phyloP scores from a whole-genome alignment of 1,140 invertebrate species.

The Lucilia sericata region DNA sequence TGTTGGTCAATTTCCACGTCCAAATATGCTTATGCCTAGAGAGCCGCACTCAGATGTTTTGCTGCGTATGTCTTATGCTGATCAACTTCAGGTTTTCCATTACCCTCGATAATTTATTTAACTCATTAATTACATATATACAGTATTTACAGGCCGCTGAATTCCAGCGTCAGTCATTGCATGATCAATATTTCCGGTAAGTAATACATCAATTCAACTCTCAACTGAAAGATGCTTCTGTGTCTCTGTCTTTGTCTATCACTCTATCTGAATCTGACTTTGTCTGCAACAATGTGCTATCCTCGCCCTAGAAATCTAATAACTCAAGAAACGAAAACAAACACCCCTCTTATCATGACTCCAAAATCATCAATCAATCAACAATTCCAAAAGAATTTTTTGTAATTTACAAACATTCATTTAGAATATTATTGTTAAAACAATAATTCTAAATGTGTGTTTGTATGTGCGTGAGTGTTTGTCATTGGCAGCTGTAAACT shows the following conservation, averaged over 20 bases:
- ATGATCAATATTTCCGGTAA: conserved; percentile 68
- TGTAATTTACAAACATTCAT: not conserved
- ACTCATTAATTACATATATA: conserved; percentile 68
- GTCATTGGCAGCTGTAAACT: not conserved
- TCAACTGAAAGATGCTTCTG: not conserved
- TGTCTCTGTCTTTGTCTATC: not conserved
- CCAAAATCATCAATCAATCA: not conserved
- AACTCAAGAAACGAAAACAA: not conserved
- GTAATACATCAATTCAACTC: conserved; percentile 37
- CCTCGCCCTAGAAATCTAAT: not conserved
- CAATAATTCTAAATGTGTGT: too few species aligned
- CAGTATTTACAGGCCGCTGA: conserved; percentile 68
- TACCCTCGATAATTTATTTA: conserved; percentile 55
- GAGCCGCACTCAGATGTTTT: conserved; percentile 67
- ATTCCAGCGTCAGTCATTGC: conserved; percentile 67
- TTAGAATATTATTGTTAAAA: not conserved
- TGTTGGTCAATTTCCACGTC: conserved; percentile 68
- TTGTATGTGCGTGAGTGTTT: conserved; percentile 1
- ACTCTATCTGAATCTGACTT: not conserved
- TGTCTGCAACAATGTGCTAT: not conserved
- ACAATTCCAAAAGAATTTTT: not conserved
- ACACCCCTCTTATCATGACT: not conserved
- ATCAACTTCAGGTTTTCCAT: conserved; percentile 68
- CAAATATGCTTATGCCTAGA: conserved; percentile 69
- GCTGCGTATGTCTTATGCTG: conserved; percentile 67